Base-by-base conservation (phyloP, 2,888 invertebrate species). In the Diloba caeruleocephala region DNA sequence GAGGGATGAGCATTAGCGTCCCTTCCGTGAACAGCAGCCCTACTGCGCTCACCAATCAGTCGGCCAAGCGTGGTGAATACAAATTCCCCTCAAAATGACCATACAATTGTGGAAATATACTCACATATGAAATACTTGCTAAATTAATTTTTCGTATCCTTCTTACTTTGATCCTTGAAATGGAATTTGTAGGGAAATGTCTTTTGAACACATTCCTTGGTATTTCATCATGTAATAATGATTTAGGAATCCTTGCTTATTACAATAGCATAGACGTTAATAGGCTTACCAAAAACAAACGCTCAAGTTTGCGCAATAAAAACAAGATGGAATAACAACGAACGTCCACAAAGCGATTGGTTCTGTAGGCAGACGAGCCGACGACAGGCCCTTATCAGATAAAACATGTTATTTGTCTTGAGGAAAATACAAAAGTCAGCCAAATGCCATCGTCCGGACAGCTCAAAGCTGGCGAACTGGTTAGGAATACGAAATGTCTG, bases 301-400 rank as follows among this genome's bases (percentile, higher is more conserved):
- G 61, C 70, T 71, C 61, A 65, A 74, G 72, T 68, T 68, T 70
- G 67, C 76, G 79, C 71, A 79, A 82, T 79, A 86, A 87, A 86
- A 87, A 84, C 83, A 80, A 81, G 80, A 84, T 80, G 76, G 71
- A 84, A 84, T 75, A 78, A 81, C 78, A 74, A 69, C 76, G 74
- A 81, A 85, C 79, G 87, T 86, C 85, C 84, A 75, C 85, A 81
- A 81, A 82, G 77, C 88, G 86, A 90, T 89, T 86, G 87, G 86
- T 82, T 82, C 81, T 74, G 78, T 63, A 81, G 81, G 81, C 86
- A 87, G 88, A 87, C 86, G 85, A 87, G 82, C 81, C 85, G 90
- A 85, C 88, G 89, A 90, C 90, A 87, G 79, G 71, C 84, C 79
- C 87, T 89, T 91, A 91, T 90, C 89, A 82, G 89, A 90, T 90